Conservation (phyloP, 2,797 vertebrate genomes). For the Cynopterus sphinx region DNA sequence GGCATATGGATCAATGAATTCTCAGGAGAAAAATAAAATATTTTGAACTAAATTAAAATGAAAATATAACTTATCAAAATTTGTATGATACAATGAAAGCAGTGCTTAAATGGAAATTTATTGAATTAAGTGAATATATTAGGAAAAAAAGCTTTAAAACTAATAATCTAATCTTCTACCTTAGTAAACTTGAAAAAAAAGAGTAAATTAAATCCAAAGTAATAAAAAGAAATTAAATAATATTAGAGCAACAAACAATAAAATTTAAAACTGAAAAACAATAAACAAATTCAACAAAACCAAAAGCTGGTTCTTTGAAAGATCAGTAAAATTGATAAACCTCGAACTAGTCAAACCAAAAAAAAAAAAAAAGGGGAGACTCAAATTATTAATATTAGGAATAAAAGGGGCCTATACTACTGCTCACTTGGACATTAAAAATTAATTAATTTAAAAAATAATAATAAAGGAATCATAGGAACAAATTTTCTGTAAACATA, state of each 20-base stretch:
- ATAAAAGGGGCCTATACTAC: background rate
- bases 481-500: background rate
- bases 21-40: background rate
- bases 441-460: background rate
- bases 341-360: background rate
- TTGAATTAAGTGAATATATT: background rate
- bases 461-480: background rate
- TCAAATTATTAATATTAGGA: background rate
- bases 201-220: background rate
- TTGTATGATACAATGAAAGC: background rate
- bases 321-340: background rate
- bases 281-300: background rate
- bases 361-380: background rate
- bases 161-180: background rate
- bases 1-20: background rate
- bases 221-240: conserved; percentile 20
- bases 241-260: background rate
- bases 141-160: background rate
- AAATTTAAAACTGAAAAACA: background rate
- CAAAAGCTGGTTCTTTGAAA: background rate
- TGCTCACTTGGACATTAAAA: background rate
- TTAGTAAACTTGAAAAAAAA: background rate
- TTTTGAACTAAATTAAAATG: background rate
- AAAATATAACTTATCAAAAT: background rate
- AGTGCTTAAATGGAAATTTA: background rate